These are phyloP conservation scores for Rattus rattus DNA, from an alignment of 2,113 vertebrate species.

Conservation along the genomic window DNA sequence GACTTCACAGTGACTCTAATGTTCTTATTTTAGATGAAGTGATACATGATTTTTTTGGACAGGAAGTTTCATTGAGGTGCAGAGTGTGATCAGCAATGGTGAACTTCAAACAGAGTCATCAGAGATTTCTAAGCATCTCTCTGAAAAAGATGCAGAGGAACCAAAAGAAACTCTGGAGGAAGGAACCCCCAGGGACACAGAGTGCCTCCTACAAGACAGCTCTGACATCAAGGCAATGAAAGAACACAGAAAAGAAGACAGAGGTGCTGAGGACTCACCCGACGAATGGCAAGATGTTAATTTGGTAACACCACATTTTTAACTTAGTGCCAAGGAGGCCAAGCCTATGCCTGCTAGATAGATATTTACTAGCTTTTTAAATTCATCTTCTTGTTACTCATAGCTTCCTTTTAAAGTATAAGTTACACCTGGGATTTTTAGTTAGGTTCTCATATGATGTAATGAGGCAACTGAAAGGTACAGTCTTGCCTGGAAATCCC, in stretches of 20 bases:
- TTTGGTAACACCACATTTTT: constrained; percentile 83
- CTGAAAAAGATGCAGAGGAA: constrained; percentile 26
- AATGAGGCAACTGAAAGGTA: background rate
- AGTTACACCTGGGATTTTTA: background rate
- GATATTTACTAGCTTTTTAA: background rate
- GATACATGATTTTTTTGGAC: constrained; percentile 43
- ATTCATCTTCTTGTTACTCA: background rate
- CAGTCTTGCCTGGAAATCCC: background rate
- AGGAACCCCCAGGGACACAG: background rate
- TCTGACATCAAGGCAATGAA: constrained; percentile 28
- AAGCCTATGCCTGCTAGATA: background rate
- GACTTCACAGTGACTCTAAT: background rate
- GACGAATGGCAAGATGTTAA: constrained; percentile 92
- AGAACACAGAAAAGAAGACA: constrained; percentile 59
- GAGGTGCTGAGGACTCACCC: constrained; percentile 52
- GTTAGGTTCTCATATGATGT: accelerated
- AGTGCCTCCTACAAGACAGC: constrained; percentile 32
- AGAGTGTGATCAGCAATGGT: constrained; percentile 60
- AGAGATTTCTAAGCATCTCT: background rate
- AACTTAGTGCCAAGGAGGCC: background rate
- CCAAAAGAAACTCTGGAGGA: background rate
- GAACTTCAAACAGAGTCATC: constrained; percentile 44
- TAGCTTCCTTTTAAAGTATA: background rate
- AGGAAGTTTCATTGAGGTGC: constrained; percentile 90
- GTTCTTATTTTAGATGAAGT: background rate